Base-by-base conservation (phyloP, 1,140 invertebrate genomes). In the Drosophila fuyamai region DNA sequence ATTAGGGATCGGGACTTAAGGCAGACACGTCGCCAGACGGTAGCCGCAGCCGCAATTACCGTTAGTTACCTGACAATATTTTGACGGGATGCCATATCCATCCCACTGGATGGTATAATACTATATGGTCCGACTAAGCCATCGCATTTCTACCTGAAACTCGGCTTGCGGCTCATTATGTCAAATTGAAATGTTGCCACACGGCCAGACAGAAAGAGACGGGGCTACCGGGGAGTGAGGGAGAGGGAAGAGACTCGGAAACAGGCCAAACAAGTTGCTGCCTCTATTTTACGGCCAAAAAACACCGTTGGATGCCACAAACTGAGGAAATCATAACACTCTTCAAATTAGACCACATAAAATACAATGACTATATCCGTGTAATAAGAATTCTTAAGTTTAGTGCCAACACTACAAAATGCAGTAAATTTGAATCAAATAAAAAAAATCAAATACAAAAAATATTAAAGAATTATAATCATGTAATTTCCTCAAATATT, bases 161-260 rank as follows among this genome's bases (percentile, higher is more conserved):
- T 6, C 27, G 35, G 43, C 44, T 78, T 60, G 67, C 75, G 63
- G 70, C 84, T 89, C 90, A 91, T 91, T 86, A 91, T 91, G 84
- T 91, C 89, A 91, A 86, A 82, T 89, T 91, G 90, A 91, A 88
- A 90, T 90, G 90, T 91, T 90, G 89, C 80, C 60, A 76, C 65
- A 58, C 74, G 56, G 60, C 40, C 55, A 65, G 43, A 58, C 61
- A 65, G 56, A 38, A 40, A 57, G 47, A 54, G 59, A 63, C 12
- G 38, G 27, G 38, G 27, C 13, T 18, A n/a, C 13, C 44, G 13
- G 16, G 5, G 23, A 7, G 46, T 32, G 6, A 47, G 9, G 13
- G 29, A 36, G 32, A 18, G 23, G 12, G n/a, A 29, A 2, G 8
- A 23, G 35, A 32, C 32, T 38, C 4, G 36, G 14, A 53, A 80